phyloP scores from a whole-genome alignment of 2,888 invertebrate species.

The Sphinx pinastri region DNA sequence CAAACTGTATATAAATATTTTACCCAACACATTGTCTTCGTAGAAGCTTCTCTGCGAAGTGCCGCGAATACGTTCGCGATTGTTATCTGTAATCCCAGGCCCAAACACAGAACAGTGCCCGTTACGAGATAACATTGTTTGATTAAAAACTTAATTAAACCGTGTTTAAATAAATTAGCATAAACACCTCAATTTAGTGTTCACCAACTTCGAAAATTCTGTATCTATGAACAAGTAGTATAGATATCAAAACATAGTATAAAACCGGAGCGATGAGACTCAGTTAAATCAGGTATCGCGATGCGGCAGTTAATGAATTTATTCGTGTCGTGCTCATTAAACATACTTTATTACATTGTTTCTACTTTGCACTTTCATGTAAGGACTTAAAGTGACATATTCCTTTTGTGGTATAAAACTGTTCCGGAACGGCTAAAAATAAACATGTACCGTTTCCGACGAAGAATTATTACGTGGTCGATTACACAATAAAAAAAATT shows the following conservation, averaged over 20 bases:
- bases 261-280: background rate
- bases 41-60: constrained; percentile 59
- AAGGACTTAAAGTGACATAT: background rate
- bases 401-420: background rate
- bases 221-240: constrained; percentile 8
- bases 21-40: constrained; percentile 62
- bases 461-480: constrained; percentile 6
- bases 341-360: constrained; percentile 10
- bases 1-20: constrained; percentile 42
- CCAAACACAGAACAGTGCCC: constrained; percentile 34
- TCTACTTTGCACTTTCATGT: constrained; percentile 1
- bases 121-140: constrained; percentile 29
- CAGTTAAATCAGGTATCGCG: background rate
- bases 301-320: constrained; percentile 10
- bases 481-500: constrained; percentile 8
- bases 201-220: constrained; percentile 7
- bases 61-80: constrained; percentile 58
- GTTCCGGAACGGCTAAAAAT: constrained; percentile 7
- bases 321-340: background rate
- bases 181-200: constrained; percentile 21
- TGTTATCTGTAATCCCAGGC: constrained; percentile 57
- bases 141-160: constrained; percentile 28
- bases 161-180: constrained; percentile 23
- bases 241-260: constrained; percentile 16
- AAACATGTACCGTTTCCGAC: constrained; percentile 1